Evolutionary conservation across 1,140 invertebrate species (phyloP), one percentile per base, ranked within the genome.

Genomic region (fruit fly (Drosophila melanogaster)): DNA sequence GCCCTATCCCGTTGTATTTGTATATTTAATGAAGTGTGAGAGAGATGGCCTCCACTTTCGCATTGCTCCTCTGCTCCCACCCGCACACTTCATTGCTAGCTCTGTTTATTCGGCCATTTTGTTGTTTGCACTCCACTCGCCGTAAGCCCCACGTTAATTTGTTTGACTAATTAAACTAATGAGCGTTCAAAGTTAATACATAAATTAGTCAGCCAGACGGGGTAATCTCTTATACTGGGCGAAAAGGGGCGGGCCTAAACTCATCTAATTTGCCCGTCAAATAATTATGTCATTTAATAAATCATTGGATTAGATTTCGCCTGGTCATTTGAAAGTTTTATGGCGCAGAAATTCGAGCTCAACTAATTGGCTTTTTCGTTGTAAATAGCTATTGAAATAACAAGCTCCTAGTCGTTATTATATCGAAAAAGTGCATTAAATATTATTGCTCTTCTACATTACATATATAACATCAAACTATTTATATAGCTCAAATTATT

Each of bases 101-200:
- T 71, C 53, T 86, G 83, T 79, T 86, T 62, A 81, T 86, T 86
- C 79, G 83, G 76, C 84, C 83, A 89, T 87, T 87, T 87, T 87
- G 83, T 83, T 89, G 79, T 87, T 87, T 83, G 84, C 83, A 73
- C 83, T 89, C 76, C 79, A 87, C 79, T 87, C 79, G 60, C 67
- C 66, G 65, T 77, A 76, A 70, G 80, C 84, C 81, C 67, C 81
- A 78, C 80, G 90, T 91, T 91, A 91, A 91, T 91, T 91, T 91
- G 90, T 91, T 86, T 85, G 84, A 86, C 90, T 91, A 91, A 91
- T 91, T 91, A 91, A 91, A 91, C 90, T 91, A 91, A 91, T 91
- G 90, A 91, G 90, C 90, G 90, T 81, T 91, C 84, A 91, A 91
- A 91, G 90, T 91, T 90, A 91, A 91, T 91, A 91, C 86, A 91